Percentiles rank a stretch among this genome's conserved stretches.
These are phyloP conservation scores for Leptinotarsa lineolata DNA, from an alignment of 1,140 invertebrate species.

Conservation along the genomic window DNA sequence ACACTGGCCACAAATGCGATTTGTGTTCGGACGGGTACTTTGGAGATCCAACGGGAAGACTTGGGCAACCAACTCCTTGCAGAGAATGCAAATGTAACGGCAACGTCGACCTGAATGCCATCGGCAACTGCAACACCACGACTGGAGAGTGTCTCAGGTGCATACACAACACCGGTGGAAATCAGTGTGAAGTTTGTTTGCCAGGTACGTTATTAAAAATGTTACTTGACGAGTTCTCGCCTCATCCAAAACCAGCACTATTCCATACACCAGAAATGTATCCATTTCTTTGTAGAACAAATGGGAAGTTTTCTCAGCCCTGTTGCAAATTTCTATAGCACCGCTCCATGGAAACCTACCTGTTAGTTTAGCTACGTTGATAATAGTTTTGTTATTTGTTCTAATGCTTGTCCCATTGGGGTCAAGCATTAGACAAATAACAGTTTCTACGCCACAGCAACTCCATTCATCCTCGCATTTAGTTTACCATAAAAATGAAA, in stretches of 20 bases:
- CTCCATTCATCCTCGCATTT: too few relatives aligned
- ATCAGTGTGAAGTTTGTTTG: conserved; percentile 87
- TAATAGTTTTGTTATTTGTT: too few relatives aligned
- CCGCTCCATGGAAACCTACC: too few relatives aligned
- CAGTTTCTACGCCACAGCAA: too few relatives aligned
- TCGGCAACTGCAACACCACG: conserved; percentile 90
- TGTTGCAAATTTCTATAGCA: too few relatives aligned
- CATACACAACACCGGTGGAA: conserved; percentile 93
- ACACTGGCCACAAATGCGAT: conserved; percentile 90
- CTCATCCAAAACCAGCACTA: neutral
- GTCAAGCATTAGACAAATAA: too few relatives aligned
- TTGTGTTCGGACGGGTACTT: conserved; percentile 94
- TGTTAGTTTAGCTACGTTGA: too few relatives aligned
- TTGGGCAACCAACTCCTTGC: conserved; percentile 81
- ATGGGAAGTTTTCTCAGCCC: too few relatives aligned
- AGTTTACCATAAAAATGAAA: too few relatives aligned
- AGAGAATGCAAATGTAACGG: conserved; percentile 90
- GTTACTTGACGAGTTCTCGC: neutral
- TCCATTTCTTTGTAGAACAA: too few relatives aligned
- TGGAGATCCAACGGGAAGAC: conserved; percentile 59
- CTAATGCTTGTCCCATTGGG: too few relatives aligned
- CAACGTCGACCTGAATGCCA: conserved; percentile 93
- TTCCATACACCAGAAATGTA: too few relatives aligned
- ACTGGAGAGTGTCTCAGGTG: conserved; percentile 96
- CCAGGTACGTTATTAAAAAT: conserved; percentile 64